Conservation (phyloP, 2,888 invertebrate species). For the Troilus luridus region DNA sequence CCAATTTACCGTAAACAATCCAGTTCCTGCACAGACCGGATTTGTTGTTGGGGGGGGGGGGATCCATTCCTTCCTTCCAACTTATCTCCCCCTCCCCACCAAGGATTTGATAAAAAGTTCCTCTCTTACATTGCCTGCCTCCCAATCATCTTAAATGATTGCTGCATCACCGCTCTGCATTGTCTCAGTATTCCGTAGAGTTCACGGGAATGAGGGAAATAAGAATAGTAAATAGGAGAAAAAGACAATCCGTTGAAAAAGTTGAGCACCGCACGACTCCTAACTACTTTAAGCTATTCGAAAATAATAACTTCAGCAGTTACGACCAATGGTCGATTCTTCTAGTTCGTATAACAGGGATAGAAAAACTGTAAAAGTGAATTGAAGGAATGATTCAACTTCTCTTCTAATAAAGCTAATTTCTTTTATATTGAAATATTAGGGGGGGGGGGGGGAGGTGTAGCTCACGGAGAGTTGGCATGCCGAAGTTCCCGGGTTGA, state of each 20-base stretch:
- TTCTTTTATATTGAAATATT: no score
- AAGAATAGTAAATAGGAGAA: not conserved
- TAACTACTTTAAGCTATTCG: not conserved
- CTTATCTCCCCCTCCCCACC: not conserved
- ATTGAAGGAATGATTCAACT: no score
- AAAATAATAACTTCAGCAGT: not conserved
- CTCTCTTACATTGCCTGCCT: not conserved
- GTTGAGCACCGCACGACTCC: not conserved
- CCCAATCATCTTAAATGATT: conserved; percentile 19
- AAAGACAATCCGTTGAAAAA: not conserved
- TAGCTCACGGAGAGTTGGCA: no score
- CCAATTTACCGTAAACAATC: conserved; percentile 48
- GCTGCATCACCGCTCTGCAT: not conserved
- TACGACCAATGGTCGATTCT: no score
- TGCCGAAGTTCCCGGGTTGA: no score
- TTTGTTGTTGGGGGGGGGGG: conserved; percentile 13
- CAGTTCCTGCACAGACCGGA: not conserved
- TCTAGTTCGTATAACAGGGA: no score
- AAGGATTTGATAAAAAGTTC: conserved; percentile 27
- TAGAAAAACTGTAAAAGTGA: no score
- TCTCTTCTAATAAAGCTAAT: no score
- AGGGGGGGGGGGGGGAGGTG: no score
- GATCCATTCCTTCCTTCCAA: not conserved
- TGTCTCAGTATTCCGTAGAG: not conserved
- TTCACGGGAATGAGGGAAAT: not conserved